Evolutionary conservation across 2,888 invertebrate genomes (phyloP).

Genomic region (Lumbricus terrestris): DNA sequence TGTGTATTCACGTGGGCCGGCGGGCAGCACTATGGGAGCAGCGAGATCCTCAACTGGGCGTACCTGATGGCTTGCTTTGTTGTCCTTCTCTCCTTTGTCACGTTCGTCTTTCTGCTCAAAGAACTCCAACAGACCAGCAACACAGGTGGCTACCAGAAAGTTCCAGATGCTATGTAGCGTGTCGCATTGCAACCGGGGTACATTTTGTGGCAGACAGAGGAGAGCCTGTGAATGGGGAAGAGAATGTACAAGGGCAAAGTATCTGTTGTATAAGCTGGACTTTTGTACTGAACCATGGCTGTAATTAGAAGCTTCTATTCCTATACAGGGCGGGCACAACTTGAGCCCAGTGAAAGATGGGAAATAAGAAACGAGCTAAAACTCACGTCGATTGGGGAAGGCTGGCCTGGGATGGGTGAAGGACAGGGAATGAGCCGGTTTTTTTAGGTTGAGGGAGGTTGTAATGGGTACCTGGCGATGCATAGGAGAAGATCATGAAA

Average conservation of each 20-base stretch:
- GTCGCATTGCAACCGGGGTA: background rate
- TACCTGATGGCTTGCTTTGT: background rate
- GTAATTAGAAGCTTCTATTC: too few relatives aligned
- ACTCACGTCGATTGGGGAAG: too few relatives aligned
- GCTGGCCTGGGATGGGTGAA: too few relatives aligned
- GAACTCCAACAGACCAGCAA: background rate
- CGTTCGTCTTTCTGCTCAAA: background rate
- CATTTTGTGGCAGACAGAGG: background rate
- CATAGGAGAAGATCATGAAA: background rate
- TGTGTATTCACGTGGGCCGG: background rate
- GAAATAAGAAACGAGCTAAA: too few relatives aligned
- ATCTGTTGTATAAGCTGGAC: background rate
- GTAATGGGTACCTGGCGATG: background rate
- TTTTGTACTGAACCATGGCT: background rate
- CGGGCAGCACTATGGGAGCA: background rate
- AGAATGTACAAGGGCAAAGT: background rate
- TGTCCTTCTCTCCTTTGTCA: background rate
- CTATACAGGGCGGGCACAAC: too few relatives aligned
- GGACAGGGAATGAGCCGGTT: too few relatives aligned
- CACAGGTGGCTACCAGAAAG: background rate
- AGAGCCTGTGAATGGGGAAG: background rate
- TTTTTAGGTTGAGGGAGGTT: too few relatives aligned
- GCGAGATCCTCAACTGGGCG: slow-evolving; percentile 6
- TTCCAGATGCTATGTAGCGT: background rate
- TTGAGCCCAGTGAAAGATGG: too few relatives aligned